Percentiles rank a stretch among this genome's conserved stretches.
Evolutionary conservation across 2,113 vertebrate species (phyloP).

Genomic region (Motacilla tschutschensis): DNA sequence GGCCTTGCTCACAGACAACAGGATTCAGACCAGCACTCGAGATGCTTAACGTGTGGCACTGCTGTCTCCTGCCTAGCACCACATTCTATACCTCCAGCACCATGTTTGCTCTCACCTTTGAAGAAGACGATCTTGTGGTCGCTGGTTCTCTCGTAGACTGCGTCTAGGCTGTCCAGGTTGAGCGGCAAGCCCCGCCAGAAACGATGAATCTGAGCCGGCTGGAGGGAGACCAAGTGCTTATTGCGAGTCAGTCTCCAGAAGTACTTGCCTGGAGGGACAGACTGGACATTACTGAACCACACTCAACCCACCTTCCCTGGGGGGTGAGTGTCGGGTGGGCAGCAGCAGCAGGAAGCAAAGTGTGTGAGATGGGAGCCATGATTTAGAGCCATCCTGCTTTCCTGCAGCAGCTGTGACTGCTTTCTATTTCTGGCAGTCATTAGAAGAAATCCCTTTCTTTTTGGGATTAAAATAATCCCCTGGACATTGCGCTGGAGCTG

Average conservation of each 20-base stretch:
- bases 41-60: rapidly evolving
- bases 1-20: no score
- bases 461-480: not conserved
- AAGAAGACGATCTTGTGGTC: slow-evolving; percentile 98
- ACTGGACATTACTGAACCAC: slow-evolving; percentile 40
- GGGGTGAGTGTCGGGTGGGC: rapidly evolving
- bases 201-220: slow-evolving; percentile 90
- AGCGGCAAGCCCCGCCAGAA: slow-evolving; percentile 93
- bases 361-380: not conserved
- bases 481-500: rapidly evolving
- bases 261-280: slow-evolving; percentile 82
- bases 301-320: not conserved
- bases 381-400: not conserved
- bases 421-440: not conserved
- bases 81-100: not conserved
- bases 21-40: not conserved
- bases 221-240: slow-evolving; percentile 91
- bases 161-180: slow-evolving; percentile 90
- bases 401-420: not conserved
- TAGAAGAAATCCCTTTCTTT: not conserved
- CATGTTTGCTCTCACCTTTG: slow-evolving; percentile 77
- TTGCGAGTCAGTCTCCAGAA: slow-evolving; percentile 95
- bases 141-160: slow-evolving; percentile 86
- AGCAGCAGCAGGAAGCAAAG: not conserved
- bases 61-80: not conserved